Evolutionary conservation across 1,140 invertebrate species (phyloP).

Genomic region (Bactericera cockerelli): DNA sequence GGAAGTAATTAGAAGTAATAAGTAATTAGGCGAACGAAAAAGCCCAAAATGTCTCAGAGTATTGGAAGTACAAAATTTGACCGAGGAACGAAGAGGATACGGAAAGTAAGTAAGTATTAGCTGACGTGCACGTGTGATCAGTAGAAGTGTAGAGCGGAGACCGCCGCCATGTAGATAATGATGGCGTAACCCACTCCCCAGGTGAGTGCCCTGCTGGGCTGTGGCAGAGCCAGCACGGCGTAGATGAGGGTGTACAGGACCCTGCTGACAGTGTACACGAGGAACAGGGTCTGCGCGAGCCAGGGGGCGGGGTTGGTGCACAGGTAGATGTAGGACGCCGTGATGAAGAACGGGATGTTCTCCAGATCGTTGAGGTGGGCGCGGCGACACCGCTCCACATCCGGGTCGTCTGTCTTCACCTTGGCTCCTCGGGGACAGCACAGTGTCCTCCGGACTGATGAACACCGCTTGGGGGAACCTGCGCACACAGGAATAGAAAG

Average conservation of each 20-base stretch:
- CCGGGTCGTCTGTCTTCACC: conserved; percentile 34
- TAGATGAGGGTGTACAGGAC: conserved; percentile 45
- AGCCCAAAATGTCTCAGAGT: no score
- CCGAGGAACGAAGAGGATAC: no score
- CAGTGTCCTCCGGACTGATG: conserved; percentile 39
- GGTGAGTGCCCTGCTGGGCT: conserved; percentile 39
- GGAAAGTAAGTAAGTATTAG: no score
- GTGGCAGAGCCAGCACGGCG: conserved; percentile 33
- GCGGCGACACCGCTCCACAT: conserved; percentile 41
- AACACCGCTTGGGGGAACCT: conserved; percentile 41
- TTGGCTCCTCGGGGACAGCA: conserved; percentile 29
- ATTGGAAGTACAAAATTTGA: no score
- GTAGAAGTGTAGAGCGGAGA: conserved; percentile 28
- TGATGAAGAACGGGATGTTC: conserved; percentile 46
- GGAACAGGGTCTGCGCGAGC: conserved; percentile 41
- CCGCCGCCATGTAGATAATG: conserved; percentile 37
- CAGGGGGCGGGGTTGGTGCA: conserved; percentile 36
- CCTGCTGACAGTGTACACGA: conserved; percentile 37
- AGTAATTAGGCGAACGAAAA: no score
- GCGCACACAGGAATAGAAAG: no score
- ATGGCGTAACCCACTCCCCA: conserved; percentile 34
- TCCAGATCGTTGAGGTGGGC: conserved; percentile 54
- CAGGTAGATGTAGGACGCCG: conserved; percentile 41
- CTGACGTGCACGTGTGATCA: no score
- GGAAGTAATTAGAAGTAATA: no score